phyloP scores from a whole-genome alignment of 53 echinoderm and acorn worm species.

The Arbacia lixula region DNA sequence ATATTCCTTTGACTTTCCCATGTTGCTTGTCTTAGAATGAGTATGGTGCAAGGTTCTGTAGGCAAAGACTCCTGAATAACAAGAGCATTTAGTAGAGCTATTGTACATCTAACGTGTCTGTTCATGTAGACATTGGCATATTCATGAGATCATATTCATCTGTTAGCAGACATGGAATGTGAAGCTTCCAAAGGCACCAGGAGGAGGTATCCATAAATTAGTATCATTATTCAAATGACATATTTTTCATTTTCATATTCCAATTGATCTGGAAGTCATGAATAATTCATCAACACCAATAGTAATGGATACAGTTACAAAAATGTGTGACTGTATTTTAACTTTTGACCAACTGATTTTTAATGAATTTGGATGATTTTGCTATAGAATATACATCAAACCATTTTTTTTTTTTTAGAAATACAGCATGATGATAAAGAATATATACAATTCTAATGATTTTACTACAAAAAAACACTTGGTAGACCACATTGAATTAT shows the following conservation, averaged over 20 bases:
- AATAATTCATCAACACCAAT: neutral
- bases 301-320: neutral
- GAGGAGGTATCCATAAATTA: neutral
- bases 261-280: neutral
- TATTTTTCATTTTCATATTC: neutral
- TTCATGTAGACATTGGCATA: neutral
- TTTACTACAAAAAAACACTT: too few species aligned
- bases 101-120: neutral
- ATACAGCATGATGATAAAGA: too few species aligned
- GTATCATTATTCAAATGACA: slow-evolving; percentile 3
- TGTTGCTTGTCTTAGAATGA: neutral
- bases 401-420: too few species aligned
- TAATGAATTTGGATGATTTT: neutral
- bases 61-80: neutral
- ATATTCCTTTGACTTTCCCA: neutral
- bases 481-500: too few species aligned
- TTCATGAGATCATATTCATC: neutral
- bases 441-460: too few species aligned
- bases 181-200: neutral
- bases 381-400: too few species aligned
- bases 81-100: neutral
- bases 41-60: neutral
- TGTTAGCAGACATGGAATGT: neutral
- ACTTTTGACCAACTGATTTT: neutral
- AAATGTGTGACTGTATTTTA: neutral